A percentile compares a stretch with the other conserved stretches of the same genome.
Conservation (phyloP, 2,113 vertebrate species). For the Haplochromis burtoni region DNA sequence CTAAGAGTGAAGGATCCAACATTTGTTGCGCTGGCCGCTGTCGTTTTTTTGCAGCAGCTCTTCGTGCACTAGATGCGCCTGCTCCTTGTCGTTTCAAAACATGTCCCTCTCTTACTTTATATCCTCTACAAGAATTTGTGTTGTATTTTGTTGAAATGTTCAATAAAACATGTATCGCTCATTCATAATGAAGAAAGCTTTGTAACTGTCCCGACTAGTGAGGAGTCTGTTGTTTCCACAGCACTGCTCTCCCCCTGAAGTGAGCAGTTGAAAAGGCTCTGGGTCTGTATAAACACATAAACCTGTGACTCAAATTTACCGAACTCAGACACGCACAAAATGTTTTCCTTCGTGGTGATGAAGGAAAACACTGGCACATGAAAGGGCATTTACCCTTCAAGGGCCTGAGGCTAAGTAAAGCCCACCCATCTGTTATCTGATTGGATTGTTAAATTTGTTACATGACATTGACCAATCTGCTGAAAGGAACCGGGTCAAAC, state of each 20-base stretch:
- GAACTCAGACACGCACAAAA: background rate
- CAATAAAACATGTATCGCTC: background rate
- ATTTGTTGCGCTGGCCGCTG: background rate
- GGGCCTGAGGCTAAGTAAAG: background rate
- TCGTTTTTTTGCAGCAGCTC: background rate
- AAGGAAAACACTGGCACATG: background rate
- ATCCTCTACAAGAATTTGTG: background rate
- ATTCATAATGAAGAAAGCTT: background rate
- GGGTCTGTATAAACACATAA: background rate
- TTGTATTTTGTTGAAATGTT: background rate
- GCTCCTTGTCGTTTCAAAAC: background rate
- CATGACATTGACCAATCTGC: background rate
- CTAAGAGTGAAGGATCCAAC: background rate
- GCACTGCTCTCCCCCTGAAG: background rate
- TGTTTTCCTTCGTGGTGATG: fast-evolving
- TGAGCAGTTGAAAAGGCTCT: fast-evolving
- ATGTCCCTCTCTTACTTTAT: background rate
- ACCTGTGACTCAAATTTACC: background rate
- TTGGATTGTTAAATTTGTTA: background rate
- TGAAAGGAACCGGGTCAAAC: background rate
- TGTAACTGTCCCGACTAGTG: background rate
- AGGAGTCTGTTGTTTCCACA: background rate
- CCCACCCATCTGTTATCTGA: background rate
- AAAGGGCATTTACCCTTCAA: background rate
- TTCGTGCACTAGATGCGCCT: fast-evolving